Evolutionary conservation across 2,797 vertebrate species (phyloP).

Genomic region (Microctenopoma lineatum): DNA sequence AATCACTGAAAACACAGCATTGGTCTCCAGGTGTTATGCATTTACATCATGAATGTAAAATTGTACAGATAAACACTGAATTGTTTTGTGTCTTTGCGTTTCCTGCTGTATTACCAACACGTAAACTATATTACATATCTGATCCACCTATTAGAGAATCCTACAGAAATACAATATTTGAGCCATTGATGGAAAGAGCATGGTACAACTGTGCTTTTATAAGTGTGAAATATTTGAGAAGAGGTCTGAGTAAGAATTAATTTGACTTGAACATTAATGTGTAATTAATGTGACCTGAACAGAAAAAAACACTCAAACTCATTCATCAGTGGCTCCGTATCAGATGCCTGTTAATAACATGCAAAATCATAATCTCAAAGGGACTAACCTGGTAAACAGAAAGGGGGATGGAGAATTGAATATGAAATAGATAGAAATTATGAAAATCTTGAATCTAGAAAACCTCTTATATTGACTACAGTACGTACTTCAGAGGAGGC

Average conservation of each 20-base stretch:
- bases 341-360: conserved; percentile 39
- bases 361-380: conserved; percentile 56
- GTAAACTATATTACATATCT: conserved; percentile 1
- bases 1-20: not conserved
- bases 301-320: conserved; percentile 24
- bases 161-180: conserved; percentile 9
- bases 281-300: conserved; percentile 9
- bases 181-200: conserved; percentile 66
- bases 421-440: conserved; percentile 41
- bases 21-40: not conserved
- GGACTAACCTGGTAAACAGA: conserved; percentile 69
- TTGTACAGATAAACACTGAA: conserved; percentile 1
- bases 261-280: conserved; percentile 21
- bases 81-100: not conserved
- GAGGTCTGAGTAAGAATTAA: conserved; percentile 9
- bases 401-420: conserved; percentile 39
- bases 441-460: conserved; percentile 26
- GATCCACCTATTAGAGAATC: conserved; percentile 4
- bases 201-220: not conserved
- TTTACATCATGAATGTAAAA: not conserved
- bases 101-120: conserved; percentile 27
- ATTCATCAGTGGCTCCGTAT: conserved; percentile 60
- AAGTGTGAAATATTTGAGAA: not conserved
- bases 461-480: conserved; percentile 20
- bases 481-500: conserved; percentile 29